Evolutionary conservation across 2,113 vertebrate species (phyloP).

Genomic region (Microcebus griseorufus): DNA sequence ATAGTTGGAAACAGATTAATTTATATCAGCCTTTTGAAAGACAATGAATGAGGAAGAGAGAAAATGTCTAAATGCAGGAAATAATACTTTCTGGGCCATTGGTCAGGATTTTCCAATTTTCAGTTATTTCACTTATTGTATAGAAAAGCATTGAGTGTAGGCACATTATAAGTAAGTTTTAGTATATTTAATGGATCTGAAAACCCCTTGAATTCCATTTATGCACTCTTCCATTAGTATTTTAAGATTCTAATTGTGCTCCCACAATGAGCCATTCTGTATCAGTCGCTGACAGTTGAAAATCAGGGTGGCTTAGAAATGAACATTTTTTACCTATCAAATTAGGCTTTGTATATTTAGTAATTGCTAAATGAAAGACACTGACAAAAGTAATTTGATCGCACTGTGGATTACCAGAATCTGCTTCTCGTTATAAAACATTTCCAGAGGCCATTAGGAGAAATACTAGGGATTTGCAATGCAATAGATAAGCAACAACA

Average conservation of each 20-base stretch:
- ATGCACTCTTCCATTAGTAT: conserved; percentile 42
- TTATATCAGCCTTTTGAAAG: conserved; percentile 58
- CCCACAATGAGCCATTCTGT: conserved; percentile 58
- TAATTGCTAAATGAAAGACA: conserved; percentile 61
- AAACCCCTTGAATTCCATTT: conserved; percentile 61
- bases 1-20: conserved; percentile 56
- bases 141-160: conserved; percentile 35
- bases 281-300: conserved; percentile 61
- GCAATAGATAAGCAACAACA: conserved; percentile 38
- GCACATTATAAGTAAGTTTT: conserved; percentile 58
- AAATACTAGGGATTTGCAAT: conserved; percentile 60
- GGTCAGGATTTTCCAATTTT: conserved; percentile 74
- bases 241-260: conserved; percentile 65
- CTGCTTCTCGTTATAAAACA: conserved; percentile 67
- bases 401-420: conserved; percentile 62
- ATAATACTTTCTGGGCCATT: conserved; percentile 70
- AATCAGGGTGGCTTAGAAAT: conserved; percentile 57
- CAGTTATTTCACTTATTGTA: conserved; percentile 52
- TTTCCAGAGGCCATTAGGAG: conserved; percentile 63
- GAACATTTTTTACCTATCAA: conserved; percentile 52
- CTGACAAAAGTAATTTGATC: conserved; percentile 73
- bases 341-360: conserved; percentile 58
- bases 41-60: conserved; percentile 46
- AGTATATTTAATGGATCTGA: conserved; percentile 64
- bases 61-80: conserved; percentile 45